These are phyloP conservation scores for Alca torda DNA, from an alignment of 2,797 vertebrate genomes.

Conservation along the genomic window DNA sequence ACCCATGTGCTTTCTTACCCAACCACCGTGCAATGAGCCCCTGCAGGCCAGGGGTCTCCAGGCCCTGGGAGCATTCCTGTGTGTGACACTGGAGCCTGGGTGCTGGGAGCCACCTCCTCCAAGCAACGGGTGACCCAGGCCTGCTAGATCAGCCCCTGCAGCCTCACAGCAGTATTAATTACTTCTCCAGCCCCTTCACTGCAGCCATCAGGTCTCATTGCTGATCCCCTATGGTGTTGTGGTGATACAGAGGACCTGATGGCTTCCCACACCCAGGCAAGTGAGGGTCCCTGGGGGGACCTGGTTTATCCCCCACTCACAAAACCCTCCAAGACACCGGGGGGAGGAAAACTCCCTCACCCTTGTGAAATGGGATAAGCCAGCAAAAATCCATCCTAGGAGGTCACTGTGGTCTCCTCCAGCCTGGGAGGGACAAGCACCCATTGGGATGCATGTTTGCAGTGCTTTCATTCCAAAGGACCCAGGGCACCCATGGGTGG, in stretches of 20 bases:
- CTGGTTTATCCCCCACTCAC: neutral
- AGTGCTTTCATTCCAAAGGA: neutral
- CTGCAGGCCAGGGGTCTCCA: neutral
- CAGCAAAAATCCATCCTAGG: neutral
- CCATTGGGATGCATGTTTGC: neutral
- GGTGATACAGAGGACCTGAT: fast-evolving
- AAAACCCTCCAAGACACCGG: fast-evolving
- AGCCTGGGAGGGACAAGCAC: neutral
- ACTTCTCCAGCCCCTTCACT: neutral
- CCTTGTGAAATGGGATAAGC: neutral
- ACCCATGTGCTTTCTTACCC: neutral
- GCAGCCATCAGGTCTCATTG: neutral
- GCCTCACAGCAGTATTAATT: neutral
- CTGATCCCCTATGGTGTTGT: neutral
- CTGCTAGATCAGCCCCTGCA: neutral
- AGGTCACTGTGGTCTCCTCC: neutral
- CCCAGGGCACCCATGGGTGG: fast-evolving
- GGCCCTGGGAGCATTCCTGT: neutral
- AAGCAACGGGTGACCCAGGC: neutral
- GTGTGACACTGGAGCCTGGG: fast-evolving
- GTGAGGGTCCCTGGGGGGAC: neutral
- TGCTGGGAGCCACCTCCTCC: neutral
- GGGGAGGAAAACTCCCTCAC: neutral
- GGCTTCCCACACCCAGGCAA: neutral
- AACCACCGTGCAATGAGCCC: fast-evolving